Percentiles rank a stretch among this genome's conserved stretches.
These are phyloP conservation scores for Gila orcuttii DNA, from an alignment of 2,113 vertebrate genomes.

Conservation along the genomic window DNA sequence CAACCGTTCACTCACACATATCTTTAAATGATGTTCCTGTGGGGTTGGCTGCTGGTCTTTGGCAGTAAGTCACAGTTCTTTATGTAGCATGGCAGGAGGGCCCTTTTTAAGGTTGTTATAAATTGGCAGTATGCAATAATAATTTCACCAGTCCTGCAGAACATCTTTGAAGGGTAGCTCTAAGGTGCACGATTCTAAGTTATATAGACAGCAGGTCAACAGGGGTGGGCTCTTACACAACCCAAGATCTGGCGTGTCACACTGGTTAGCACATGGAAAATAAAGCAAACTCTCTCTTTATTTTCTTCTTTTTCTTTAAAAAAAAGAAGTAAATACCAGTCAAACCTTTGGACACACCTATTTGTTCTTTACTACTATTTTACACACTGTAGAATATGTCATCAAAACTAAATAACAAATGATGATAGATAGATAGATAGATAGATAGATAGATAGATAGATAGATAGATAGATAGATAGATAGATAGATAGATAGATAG, in stretches of 20 bases:
- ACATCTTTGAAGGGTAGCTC: neutral
- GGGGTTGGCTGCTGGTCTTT: conserved; percentile 16
- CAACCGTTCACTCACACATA: conserved; percentile 13
- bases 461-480: neutral
- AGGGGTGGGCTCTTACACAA: conserved; percentile 29
- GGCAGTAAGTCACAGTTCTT: conserved; percentile 14
- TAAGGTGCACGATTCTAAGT: neutral
- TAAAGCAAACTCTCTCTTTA: neutral
- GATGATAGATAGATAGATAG: neutral
- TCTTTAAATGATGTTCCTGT: conserved; percentile 34
- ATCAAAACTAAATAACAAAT: neutral
- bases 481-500: neutral
- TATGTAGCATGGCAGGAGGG: conserved; percentile 9
- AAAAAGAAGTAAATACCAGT: neutral
- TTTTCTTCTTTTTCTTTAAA: neutral
- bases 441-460: neutral
- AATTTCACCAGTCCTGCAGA: conserved; percentile 38
- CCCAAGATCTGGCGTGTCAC: neutral
- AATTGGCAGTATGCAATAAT: neutral
- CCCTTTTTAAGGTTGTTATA: conserved; percentile 24
- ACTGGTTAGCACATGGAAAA: conserved; percentile 22
- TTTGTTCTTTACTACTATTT: neutral
- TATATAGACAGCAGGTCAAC: neutral
- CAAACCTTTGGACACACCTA: neutral
- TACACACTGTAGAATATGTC: neutral